Evolutionary conservation across 2,888 invertebrate species (phyloP), one percentile per base, ranked within the genome.

Genomic region (Tridacna gigas): DNA sequence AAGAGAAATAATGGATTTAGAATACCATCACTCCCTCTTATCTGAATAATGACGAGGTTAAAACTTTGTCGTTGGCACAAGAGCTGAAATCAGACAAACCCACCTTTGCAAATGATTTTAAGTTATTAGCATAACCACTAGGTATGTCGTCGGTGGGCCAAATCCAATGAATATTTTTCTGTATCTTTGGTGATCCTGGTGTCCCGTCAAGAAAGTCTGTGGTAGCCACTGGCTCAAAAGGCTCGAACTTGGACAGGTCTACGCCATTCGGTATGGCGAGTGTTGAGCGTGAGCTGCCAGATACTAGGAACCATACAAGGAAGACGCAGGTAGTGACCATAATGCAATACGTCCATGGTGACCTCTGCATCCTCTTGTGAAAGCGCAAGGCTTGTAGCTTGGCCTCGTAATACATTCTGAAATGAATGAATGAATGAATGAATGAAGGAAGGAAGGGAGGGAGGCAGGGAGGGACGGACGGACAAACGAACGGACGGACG

Each of bases 121-220:
- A 56, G 22, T 77, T 69, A 7, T 56, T 28, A 13, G 37, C 37
- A 60, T 67, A 60, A 45, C 51, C 45, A 18, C 26, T 48, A 20
- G 51, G 37, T 5, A 77, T 56, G 22, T 26, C 2, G 3, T 20
- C 20, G 2, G 48, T 51, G 1, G 0, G 26, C 45, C 37, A 69
- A 22, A 67, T 51, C 60, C 67, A 67, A 51, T 77, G 77, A 22
- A 77, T 77, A n/a, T 69, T 69, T 26, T 51, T 67, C 37, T 69
- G 69, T 28, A 77, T 77, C 26, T 45, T 63, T 22, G 28, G 15
- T 7, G 48, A 48, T 22, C 12, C 25, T 1, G 2, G 25, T 15
- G 60, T 26, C 9, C 69, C 77, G 20, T 56, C 20, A 20, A 9
- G 25, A 22, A 77, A 60, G 28, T 77, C 77, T 18, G 37, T 15